Evolutionary conservation across 1,140 invertebrate genomes (phyloP).

Genomic region (Vanessa atalanta): DNA sequence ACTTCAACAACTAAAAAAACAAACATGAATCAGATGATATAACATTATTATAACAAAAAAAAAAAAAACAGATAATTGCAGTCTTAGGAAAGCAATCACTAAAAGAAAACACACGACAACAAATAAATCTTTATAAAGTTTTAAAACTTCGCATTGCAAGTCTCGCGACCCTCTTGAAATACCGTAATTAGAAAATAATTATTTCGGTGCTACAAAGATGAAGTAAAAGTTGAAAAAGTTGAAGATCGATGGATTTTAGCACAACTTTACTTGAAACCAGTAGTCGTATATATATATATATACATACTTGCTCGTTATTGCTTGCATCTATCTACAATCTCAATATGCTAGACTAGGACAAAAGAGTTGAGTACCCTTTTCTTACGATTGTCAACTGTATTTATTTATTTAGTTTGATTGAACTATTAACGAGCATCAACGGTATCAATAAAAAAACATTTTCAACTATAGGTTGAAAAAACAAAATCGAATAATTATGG

Average conservation of each 20-base stretch:
- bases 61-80: not conserved
- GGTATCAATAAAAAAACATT: no score
- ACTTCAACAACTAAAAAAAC: no score
- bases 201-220: slow-evolving; percentile 19
- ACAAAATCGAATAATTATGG: no score
- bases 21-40: no score
- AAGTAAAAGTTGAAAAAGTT: slow-evolving; percentile 14
- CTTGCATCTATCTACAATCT: no score
- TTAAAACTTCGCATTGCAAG: slow-evolving; percentile 37
- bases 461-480: no score
- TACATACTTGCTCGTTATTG: not conserved
- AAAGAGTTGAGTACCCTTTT: no score
- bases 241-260: not conserved
- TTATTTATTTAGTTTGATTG: no score
- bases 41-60: no score
- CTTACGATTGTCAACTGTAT: no score
- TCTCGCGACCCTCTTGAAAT: slow-evolving; percentile 20
- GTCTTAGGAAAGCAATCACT: not conserved
- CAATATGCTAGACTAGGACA: no score
- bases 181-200: slow-evolving; percentile 27
- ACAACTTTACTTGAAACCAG: not conserved
- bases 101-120: slow-evolving; percentile 39
- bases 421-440: no score
- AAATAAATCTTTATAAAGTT: slow-evolving; percentile 57
- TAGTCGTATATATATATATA: not conserved